Base-by-base conservation (phyloP, 2,888 invertebrate genomes). In the Thymelicus acteon region DNA sequence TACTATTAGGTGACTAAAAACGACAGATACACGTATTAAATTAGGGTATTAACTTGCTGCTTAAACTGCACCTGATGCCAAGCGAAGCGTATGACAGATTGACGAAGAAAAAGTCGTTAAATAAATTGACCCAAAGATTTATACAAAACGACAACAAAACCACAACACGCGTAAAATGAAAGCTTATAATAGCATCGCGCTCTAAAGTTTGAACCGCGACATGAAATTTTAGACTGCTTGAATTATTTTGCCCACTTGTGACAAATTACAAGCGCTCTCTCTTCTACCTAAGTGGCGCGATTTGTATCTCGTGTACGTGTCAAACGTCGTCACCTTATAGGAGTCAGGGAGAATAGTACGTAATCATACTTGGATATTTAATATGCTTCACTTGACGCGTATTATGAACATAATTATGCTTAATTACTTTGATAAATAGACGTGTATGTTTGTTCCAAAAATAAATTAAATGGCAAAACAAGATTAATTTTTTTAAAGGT, bases 201-300 rank as follows among this genome's bases (percentile, higher is more conserved):
- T 67, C 60, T 67, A 60, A 15, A 60, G 40, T 68, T 68, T 68
- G 61, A 54, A 61, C 54, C 60, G 31, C 68, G 68, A 60, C 68
- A 52, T 68, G 68, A 54, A 68, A 68, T 54, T 60, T 61, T 68
- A 68, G 49, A 68, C 61, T 68, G 60, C 44, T 61, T 60, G 31
- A 68, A 68, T 68, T 61, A 61, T 61, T 68, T 54, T 68, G 60
- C 49, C 39, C 67, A 52, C 60, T 68, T 49, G 44, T 54, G 61
- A 68, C 68, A 68, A 68, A 68, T 68, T 68, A 61, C 60, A 61
- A 52, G 24, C 60, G 52, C 67, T 52, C 52, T 60, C 60, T 60
- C 67, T 60, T 52, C 49, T 6, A 24, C 67, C 67, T 61, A 52
- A 67, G 60, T 67, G 67, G 52, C 24, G 52, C 40, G 60, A 67